Conservation (phyloP, 92 coral and sea anemone species). For the Montipora capitata region DNA sequence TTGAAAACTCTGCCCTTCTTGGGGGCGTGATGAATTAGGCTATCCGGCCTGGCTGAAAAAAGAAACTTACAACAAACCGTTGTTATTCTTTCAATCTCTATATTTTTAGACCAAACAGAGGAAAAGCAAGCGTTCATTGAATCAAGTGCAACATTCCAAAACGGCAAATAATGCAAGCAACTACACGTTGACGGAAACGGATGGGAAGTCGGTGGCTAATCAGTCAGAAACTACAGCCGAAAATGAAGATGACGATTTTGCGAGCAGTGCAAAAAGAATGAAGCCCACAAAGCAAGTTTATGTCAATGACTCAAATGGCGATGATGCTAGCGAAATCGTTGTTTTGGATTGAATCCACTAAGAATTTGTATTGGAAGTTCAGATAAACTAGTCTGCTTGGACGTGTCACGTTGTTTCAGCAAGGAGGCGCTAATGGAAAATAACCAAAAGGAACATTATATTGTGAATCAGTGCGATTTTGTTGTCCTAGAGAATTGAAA, state of each 20-base stretch:
- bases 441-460: too few relatives aligned
- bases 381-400: background rate
- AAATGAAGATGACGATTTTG: conserved; percentile 38
- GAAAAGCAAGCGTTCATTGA: conserved; percentile 23
- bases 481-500: too few relatives aligned
- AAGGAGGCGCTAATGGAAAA: too few relatives aligned
- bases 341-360: conserved; percentile 11
- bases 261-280: background rate
- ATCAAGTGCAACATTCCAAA: background rate
- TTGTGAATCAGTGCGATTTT: too few relatives aligned
- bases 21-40: too few relatives aligned
- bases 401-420: too few relatives aligned
- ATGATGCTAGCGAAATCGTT: conserved; percentile 12
- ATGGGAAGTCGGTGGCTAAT: conserved; percentile 6
- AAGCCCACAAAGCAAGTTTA: background rate
- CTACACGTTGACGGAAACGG: background rate
- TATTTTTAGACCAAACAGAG: background rate
- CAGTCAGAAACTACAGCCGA: conserved; percentile 25
- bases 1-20: too few relatives aligned
- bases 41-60: too few relatives aligned
- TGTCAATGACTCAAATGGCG: conserved; percentile 22
- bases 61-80: too few relatives aligned
- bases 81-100: background rate
- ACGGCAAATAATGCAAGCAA: conserved; percentile 8
- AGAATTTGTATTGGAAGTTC: background rate